Evolutionary conservation across 2,888 invertebrate genomes (phyloP), one percentile per base, ranked within the genome.

Genomic region (Acronicta leporina): DNA sequence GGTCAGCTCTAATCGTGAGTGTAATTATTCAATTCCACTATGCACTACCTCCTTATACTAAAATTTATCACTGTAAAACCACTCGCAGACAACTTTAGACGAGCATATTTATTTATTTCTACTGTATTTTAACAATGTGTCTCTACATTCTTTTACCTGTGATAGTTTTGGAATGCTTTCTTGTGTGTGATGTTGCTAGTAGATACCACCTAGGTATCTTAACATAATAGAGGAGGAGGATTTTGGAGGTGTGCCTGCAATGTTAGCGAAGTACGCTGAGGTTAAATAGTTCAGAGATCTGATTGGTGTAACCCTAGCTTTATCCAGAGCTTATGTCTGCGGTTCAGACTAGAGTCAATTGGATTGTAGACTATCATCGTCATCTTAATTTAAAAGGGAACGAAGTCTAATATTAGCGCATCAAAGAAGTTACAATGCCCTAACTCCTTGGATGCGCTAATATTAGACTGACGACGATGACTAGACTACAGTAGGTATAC

Each of bases 151-250:
- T 57, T 48, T 45, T 35, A 49, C 14, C 16, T 11, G 27, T 7
- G 16, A 16, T 35, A 44, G 53, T 67, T 54, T 44, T 59, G 62
- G 27, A 42, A 33, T 8, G 9, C 33, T 47, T 61, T 57, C 47
- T 25, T n/a, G 8, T 2, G 4, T 27, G 0, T 27, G 16, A 13
- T 16, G 14, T 16, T 15, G 27, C 14, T 13, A 6, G 14, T 47
- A 50, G 42, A 20, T 35, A 54, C 51, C 45, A 52, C 52, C 44
- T 52, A 38, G n/a, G n/a, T n/a, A n/a, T 42, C 10, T 35, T 45
- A 42, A 46, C 8, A 15, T 14, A 27, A 11, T 1, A n/a, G 9
- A 38, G 15, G 16, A n/a, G 33, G 40, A 14, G 42, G 41, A 10
- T 40, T 41, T 49, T 11, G 16, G 30, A 43, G 40, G 14, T 40